These are phyloP conservation scores for Drosophila setosimentum DNA, from an alignment of 2,888 invertebrate genomes.

Conservation along the genomic window DNA sequence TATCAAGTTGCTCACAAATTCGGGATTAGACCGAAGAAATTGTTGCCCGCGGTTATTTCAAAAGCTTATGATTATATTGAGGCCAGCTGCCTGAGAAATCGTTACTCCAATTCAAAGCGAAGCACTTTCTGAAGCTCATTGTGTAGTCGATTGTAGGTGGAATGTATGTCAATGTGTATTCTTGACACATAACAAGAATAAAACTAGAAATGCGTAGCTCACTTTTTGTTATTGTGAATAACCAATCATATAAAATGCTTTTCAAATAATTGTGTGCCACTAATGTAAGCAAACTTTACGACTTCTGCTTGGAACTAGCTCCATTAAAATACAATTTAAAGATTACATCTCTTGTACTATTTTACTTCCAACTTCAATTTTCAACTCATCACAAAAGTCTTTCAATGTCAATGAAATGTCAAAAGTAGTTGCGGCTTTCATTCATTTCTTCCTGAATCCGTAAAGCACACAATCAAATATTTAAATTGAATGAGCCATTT, in stretches of 20 bases:
- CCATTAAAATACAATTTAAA: background rate
- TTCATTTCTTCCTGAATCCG: background rate
- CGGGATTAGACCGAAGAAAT: conserved; percentile 7
- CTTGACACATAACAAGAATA: background rate
- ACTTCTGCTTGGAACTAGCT: background rate
- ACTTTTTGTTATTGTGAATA: background rate
- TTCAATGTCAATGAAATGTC: conserved; percentile 55
- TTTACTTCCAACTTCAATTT: conserved; percentile 11
- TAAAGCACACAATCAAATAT: conserved; percentile 48
- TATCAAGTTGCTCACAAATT: conserved; percentile 27
- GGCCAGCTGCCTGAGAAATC: conserved; percentile 38
- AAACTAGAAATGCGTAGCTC: background rate
- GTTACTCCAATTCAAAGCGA: conserved; percentile 18
- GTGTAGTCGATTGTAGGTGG: conserved; percentile 22
- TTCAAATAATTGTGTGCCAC: background rate
- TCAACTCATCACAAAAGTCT: conserved; percentile 5
- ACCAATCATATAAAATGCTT: background rate
- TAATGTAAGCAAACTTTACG: background rate
- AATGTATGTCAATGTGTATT: conserved; percentile 46
- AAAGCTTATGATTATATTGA: conserved; percentile 32
- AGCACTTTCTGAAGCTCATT: conserved; percentile 21
- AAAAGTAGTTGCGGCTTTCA: conserved; percentile 16
- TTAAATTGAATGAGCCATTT: conserved; percentile 55
- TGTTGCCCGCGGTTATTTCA: conserved; percentile 21
- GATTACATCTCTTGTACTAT: background rate